phyloP scores from a whole-genome alignment of 2,113 vertebrate genomes.

The Oncorhynchus mykiss region DNA sequence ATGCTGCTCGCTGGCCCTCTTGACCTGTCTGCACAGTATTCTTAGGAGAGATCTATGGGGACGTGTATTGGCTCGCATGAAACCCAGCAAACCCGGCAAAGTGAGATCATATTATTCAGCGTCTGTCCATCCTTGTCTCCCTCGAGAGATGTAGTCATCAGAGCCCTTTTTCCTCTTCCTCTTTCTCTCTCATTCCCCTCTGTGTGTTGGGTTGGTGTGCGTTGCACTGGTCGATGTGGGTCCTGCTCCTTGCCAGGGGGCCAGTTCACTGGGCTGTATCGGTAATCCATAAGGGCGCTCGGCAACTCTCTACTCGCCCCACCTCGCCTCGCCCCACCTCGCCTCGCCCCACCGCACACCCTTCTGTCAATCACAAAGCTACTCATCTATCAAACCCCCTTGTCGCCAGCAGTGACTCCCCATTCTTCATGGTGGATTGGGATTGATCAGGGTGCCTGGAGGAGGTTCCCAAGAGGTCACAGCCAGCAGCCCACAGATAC shows the following conservation, averaged over 20 bases:
- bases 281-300: constrained; percentile 22
- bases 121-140: constrained; percentile 7
- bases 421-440: not conserved
- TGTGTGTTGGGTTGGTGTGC: not conserved
- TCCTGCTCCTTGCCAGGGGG: not conserved
- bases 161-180: constrained; percentile 13
- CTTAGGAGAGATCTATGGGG: not conserved
- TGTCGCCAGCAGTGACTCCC: not conserved
- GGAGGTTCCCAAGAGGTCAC: not conserved
- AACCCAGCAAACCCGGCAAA: constrained; percentile 9
- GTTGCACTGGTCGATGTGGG: constrained; percentile 2
- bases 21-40: constrained; percentile 11
- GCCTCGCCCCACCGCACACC: no score
- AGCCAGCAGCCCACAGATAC: not conserved
- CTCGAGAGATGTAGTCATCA: constrained; percentile 57
- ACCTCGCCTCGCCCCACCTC: not conserved
- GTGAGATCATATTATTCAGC: constrained; percentile 35
- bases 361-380: constrained; percentile 11
- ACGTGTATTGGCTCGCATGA: constrained; percentile 41
- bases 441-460: not conserved
- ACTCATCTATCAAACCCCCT: no score
- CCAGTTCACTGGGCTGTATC: not conserved
- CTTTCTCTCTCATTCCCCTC: not conserved
- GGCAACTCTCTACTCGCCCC: not conserved
- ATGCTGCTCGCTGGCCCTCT: not conserved